Evolutionary conservation across 92 coral and sea anemone genomes (phyloP).

Genomic region (Umimayanthus chanpuru): DNA sequence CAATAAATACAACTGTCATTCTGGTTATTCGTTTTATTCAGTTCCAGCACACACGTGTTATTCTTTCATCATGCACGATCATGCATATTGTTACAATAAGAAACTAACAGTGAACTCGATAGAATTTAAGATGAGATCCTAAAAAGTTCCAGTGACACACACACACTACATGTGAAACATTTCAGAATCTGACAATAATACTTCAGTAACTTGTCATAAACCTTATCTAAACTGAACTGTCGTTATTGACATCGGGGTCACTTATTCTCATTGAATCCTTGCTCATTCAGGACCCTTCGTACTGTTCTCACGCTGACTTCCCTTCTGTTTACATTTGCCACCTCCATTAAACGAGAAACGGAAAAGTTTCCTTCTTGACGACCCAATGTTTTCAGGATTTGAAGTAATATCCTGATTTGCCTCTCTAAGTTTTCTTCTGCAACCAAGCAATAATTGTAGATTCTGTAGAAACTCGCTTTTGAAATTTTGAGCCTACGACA

Average conservation of each 20-base stretch:
- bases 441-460: no score
- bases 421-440: no score
- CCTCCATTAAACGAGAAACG: no score
- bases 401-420: no score
- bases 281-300: no score
- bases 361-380: no score
- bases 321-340: no score
- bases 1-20: slow-evolving; percentile 37
- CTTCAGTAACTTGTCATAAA: slow-evolving; percentile 10
- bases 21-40: slow-evolving; percentile 10
- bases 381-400: no score
- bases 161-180: slow-evolving; percentile 4
- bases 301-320: no score
- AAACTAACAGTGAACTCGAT: slow-evolving; percentile 13
- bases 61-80: background rate
- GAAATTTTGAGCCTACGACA: no score
- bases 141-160: slow-evolving; percentile 13
- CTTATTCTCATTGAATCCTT: background rate
- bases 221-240: slow-evolving; percentile 1
- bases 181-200: background rate
- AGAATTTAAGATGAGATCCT: slow-evolving; percentile 3
- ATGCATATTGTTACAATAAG: slow-evolving; percentile 6
- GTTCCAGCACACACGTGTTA: slow-evolving; percentile 12
- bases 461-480: no score
- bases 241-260: background rate